Percentiles rank a stretch among this genome's conserved stretches.
phyloP scores from a whole-genome alignment of 2,888 invertebrate species.

The Perizoma flavofasciatum region DNA sequence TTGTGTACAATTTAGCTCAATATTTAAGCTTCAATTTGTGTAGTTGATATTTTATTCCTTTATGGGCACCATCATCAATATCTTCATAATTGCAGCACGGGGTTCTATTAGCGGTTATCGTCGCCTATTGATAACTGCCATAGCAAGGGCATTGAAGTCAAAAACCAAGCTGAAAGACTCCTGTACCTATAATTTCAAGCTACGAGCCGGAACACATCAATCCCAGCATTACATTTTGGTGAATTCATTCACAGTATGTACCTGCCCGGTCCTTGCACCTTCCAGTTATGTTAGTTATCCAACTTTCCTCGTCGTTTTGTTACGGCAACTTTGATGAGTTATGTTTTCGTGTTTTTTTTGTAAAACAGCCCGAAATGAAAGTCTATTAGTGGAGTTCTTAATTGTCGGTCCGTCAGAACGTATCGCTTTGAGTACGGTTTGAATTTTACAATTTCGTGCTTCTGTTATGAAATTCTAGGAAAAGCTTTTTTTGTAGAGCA shows the following conservation, averaged over 20 bases:
- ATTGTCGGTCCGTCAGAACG: slow-evolving; percentile 38
- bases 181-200: no score
- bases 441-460: slow-evolving; percentile 16
- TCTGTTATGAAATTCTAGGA: background rate
- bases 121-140: no score
- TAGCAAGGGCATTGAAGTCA: no score
- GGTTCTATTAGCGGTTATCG: no score
- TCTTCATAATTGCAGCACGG: no score
- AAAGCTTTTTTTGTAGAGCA: background rate
- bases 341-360: slow-evolving; percentile 39
- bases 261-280: slow-evolving; percentile 1
- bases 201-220: no score
- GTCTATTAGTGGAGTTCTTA: slow-evolving; percentile 35
- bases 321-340: slow-evolving; percentile 40
- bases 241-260: background rate
- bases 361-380: slow-evolving; percentile 20
- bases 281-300: slow-evolving; percentile 49
- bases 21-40: no score
- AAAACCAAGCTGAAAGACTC: no score
- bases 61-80: no score
- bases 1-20: no score
- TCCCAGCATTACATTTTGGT: no score
- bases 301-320: slow-evolving; percentile 51
- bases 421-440: slow-evolving; percentile 23
- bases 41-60: no score